These are phyloP conservation scores for Gymnocypris eckloni DNA, from an alignment of 2,797 vertebrate genomes.

Conservation along the genomic window DNA sequence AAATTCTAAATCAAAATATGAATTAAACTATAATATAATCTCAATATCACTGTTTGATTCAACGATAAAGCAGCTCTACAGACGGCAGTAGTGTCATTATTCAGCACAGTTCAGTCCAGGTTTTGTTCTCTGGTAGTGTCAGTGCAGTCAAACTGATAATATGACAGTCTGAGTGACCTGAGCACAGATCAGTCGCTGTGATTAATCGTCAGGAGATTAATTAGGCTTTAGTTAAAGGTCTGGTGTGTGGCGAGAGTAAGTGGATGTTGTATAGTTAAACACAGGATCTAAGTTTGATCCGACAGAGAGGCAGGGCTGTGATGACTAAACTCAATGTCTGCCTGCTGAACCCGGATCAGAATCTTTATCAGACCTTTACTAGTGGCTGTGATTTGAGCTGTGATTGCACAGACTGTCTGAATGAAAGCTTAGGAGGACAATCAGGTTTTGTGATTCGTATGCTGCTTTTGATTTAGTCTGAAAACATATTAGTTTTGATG, in stretches of 20 bases:
- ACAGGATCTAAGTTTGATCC: neutral
- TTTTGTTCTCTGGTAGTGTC: neutral
- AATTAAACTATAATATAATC: no score
- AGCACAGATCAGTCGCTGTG: conserved; percentile 44
- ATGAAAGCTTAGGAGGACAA: neutral
- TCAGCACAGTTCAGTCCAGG: neutral
- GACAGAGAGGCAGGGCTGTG: conserved; percentile 27
- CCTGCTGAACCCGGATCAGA: neutral
- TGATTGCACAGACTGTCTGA: neutral
- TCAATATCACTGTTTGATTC: no score
- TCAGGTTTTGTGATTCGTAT: neutral
- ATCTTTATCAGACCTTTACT: neutral
- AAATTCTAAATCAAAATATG: no score
- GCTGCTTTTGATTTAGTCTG: neutral
- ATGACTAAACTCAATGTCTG: neutral
- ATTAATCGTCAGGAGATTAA: conserved; percentile 55
- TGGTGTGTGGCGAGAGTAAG: conserved; percentile 38
- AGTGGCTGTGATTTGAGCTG: neutral
- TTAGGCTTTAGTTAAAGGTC: conserved; percentile 68
- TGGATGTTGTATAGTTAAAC: neutral
- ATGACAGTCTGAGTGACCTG: neutral
- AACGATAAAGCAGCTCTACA: neutral
- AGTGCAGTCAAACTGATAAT: neutral
- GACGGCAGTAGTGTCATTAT: neutral
- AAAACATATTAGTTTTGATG: neutral